Evolutionary conservation across 2,888 invertebrate species (phyloP), one percentile per base, ranked within the genome.

Genomic region (Drosophila percnosoma): DNA sequence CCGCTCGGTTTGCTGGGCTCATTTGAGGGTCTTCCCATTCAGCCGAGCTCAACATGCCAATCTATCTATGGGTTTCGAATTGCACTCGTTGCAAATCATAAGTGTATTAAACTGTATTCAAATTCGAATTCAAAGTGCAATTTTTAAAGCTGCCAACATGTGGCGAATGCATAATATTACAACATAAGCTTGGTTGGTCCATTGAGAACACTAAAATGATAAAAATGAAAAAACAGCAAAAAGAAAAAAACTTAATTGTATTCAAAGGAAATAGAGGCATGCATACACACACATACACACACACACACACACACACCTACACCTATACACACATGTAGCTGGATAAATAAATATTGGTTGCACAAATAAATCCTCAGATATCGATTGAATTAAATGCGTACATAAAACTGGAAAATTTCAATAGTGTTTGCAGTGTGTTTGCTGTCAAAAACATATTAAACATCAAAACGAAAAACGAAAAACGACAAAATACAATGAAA

Each of bases 311-410:
- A 10, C 33, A 33, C 33, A 33, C 33, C 10, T 10, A 33, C 33
- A 34, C 34, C 13, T 13, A 4, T 4, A 40, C 0, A 40, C 2
- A 40, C 2, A 40, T 13, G 3, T 4, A 45, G 7, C 1, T 13
- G 1, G 13, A 57, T 58, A 59, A 49, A 55, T 45, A 53, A 21
- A 61, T 38, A 27, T 34, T 42, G 36, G 48, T 27, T 49, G 34
- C 34, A 11, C 6, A 42, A 51, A 73, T 57, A 67, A 73, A 61
- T 48, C 29, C 36, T 42, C 33, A 21, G 55, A 70, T 40, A 31
- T 11, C 24, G 71, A 63, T 60, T 60, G 27, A 65, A 75, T 67
- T 66, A 65, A 66, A 62, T 29, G 18, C 45, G 21, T 49, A 45
- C 21, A 57, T 29, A 10, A 29, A 33, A 59, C 21, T 54, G 34